phyloP scores from a whole-genome alignment of 2,888 invertebrate genomes.

The Eupithecia tripunctaria region DNA sequence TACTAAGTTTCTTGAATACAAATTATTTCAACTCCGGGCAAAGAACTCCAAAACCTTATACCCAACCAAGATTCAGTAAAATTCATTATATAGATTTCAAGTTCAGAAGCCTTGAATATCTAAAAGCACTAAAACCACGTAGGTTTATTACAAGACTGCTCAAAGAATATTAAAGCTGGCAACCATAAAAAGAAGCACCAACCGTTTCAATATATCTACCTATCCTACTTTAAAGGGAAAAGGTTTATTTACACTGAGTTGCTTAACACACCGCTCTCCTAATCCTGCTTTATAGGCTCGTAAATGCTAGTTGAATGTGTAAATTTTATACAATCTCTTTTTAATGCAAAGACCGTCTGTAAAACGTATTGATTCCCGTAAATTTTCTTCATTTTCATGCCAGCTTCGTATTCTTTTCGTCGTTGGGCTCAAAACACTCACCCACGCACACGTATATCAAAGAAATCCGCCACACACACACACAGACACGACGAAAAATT shows the following conservation, averaged over 20 bases:
- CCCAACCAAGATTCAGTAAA: neutral
- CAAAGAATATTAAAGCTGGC: slow-evolving; percentile 3
- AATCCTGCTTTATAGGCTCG: slow-evolving; percentile 42
- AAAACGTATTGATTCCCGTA: slow-evolving; percentile 30
- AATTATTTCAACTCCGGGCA: neutral
- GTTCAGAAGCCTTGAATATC: neutral
- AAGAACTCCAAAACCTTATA: neutral
- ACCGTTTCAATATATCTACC: slow-evolving; percentile 4
- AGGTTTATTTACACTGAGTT: slow-evolving; percentile 38
- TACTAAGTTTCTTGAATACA: neutral
- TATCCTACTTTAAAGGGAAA: slow-evolving; percentile 16
- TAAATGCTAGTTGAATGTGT: slow-evolving; percentile 46
- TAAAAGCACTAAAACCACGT: neutral
- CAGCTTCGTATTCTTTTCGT: slow-evolving; percentile 11
- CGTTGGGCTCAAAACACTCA: neutral
- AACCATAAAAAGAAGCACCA: slow-evolving; percentile 22
- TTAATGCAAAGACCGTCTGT: slow-evolving; percentile 33
- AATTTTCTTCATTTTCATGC: slow-evolving; percentile 18
- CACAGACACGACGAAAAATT: neutral
- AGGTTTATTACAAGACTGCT: neutral
- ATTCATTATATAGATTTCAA: neutral
- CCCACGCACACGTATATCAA: neutral
- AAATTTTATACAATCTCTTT: slow-evolving; percentile 43
- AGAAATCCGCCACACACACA: neutral
- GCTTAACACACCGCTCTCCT: slow-evolving; percentile 40